These are phyloP conservation scores for Ceramica pisi DNA, from an alignment of 2,888 invertebrate genomes.

Conservation along the genomic window DNA sequence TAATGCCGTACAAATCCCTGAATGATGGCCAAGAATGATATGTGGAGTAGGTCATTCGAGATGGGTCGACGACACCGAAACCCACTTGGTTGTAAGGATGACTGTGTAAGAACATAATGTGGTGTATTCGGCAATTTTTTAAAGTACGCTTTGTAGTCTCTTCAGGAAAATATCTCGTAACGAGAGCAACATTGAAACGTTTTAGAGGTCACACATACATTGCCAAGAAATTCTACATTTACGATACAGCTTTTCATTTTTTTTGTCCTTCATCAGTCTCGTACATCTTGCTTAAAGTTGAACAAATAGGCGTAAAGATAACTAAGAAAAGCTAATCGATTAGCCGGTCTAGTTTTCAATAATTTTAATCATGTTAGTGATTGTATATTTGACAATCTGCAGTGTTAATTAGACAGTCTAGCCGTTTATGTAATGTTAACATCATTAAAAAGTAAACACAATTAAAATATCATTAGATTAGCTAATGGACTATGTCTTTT, in stretches of 20 bases:
- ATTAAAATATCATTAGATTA: constrained; percentile 16
- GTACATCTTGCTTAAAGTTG: neutral
- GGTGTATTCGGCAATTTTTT: constrained; percentile 11
- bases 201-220: constrained; percentile 10
- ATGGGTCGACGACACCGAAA: constrained; percentile 52
- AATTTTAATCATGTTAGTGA: neutral
- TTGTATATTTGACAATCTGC: constrained; percentile 13
- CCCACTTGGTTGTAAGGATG: constrained; percentile 32
- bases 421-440: neutral
- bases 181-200: constrained; percentile 20
- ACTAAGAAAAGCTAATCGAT: neutral
- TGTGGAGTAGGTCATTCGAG: constrained; percentile 62
- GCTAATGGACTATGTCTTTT: constrained; percentile 4
- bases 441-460: neutral
- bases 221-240: constrained; percentile 29
- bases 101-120: constrained; percentile 7
- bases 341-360: neutral
- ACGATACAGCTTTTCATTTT: neutral
- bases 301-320: constrained; percentile 4
- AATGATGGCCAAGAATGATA: constrained; percentile 52
- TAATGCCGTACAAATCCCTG: constrained; percentile 45
- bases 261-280: constrained; percentile 5
- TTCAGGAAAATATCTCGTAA: neutral
- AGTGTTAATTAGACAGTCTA: constrained; percentile 2
- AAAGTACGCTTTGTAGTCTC: neutral